Conservation (phyloP, 2,888 invertebrate genomes). For the Lithophane socia region DNA sequence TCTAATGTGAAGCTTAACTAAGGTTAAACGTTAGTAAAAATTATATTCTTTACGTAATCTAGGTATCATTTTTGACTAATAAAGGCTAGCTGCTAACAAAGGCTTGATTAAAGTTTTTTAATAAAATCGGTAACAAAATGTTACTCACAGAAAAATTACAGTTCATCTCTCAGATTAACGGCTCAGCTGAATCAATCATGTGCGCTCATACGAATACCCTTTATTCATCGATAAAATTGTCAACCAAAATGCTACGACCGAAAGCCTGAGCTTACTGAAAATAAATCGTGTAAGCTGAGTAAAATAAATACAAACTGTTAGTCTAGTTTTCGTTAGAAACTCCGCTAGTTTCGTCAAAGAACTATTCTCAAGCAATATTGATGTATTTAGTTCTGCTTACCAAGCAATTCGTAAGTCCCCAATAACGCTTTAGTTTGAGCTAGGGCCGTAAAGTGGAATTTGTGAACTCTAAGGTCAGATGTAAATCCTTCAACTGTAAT, state of each 20-base stretch:
- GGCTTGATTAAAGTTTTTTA: neutral
- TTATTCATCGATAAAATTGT: conserved; percentile 51
- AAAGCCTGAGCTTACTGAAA: conserved; percentile 23
- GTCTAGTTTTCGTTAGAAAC: conserved; percentile 21
- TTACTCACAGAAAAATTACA: conserved; percentile 24
- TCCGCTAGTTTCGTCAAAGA: conserved; percentile 19
- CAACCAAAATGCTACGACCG: conserved; percentile 35
- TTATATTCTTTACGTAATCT: neutral
- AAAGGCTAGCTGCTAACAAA: neutral
- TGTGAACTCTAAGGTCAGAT: conserved; percentile 26
- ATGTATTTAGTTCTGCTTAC: conserved; percentile 42
- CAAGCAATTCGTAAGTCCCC: conserved; percentile 39
- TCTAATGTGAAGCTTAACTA: conserved; percentile 4
- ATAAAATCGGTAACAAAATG: conserved; percentile 3
- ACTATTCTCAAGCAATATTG: conserved; percentile 30
- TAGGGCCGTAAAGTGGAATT: conserved; percentile 40
- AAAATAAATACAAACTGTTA: conserved; percentile 33
- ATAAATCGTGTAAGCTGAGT: conserved; percentile 26
- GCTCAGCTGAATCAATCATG: conserved; percentile 39
- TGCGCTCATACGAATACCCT: conserved; percentile 25
- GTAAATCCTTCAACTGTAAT: conserved; percentile 38
- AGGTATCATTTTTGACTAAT: neutral
- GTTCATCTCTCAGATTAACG: conserved; percentile 43
- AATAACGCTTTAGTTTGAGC: conserved; percentile 38
- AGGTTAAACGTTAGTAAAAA: neutral